phyloP scores from a whole-genome alignment of 2,888 invertebrate genomes.

The Himalopsyche anomala region DNA sequence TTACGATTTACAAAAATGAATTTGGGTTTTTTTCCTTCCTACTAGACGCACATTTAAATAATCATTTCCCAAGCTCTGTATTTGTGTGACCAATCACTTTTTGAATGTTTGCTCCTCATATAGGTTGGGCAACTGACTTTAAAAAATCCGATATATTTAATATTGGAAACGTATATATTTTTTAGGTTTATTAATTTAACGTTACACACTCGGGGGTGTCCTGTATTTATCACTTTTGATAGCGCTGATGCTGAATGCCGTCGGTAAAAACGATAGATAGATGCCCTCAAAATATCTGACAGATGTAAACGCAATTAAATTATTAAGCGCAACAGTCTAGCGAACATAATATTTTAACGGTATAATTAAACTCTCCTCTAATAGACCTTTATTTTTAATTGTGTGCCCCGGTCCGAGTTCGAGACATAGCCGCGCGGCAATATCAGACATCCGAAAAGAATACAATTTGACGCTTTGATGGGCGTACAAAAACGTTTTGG shows the following conservation, averaged over 20 bases:
- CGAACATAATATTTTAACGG: conserved; percentile 62
- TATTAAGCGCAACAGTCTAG: conserved; percentile 59
- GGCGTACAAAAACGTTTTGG: conserved; percentile 37
- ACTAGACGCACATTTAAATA: too few species aligned
- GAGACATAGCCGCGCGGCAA: conserved; percentile 54
- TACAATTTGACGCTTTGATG: conserved; percentile 45
- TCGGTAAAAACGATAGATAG: conserved; percentile 20
- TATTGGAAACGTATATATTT: too few species aligned
- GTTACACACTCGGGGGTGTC: neutral
- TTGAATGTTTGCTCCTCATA: too few species aligned
- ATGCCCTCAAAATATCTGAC: conserved; percentile 57
- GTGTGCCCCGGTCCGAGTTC: conserved; percentile 38
- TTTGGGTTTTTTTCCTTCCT: too few species aligned
- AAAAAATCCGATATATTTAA: too few species aligned
- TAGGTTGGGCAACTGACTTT: too few species aligned
- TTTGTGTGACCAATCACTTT: too few species aligned
- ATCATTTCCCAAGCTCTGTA: too few species aligned
- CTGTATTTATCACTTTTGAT: conserved; percentile 12
- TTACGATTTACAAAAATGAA: too few species aligned
- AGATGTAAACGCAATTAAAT: conserved; percentile 65
- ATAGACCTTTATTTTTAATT: conserved; percentile 57
- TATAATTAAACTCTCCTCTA: conserved; percentile 64
- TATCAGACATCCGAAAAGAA: conserved; percentile 32
- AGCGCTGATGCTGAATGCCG: conserved; percentile 2
- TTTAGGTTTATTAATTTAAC: too few species aligned